Base-by-base conservation (phyloP, 2,888 invertebrate genomes). In the Coleophora flavipennella region DNA sequence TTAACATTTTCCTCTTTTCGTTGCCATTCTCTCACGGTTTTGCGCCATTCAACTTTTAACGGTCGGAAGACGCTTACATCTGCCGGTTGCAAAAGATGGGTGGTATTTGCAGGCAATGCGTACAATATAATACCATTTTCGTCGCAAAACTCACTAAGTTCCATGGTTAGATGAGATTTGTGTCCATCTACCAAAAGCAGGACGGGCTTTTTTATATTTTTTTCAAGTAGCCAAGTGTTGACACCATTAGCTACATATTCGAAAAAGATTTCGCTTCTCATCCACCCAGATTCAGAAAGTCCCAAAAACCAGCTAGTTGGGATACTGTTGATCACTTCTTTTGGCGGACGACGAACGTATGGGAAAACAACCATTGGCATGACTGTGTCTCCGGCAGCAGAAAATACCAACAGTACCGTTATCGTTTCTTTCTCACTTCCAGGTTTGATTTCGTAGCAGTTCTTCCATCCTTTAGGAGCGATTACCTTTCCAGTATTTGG, bases 351-450 rank as follows among this genome's bases (percentile, higher is more conserved):
- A 11, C 46, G 27, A 31, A n/a, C n/a, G n/a, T 52, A 53, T n/a
- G 51, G 57, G 37, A 57, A 60, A 27, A 51, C 48, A 8, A 55
- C 50, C 28, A 48, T 42, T 12, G 55, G 57, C 10, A 57, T 55
- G 35, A 49, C 50, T 11, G 51, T 33, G 35, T 45, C 33, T 11
- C 54, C 51, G 38, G 12, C 34, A 12, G 57, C 57, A 38, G 44
- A 25, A 35, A 57, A 51, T 11, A 40, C 39, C 9, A 57, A 36
- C 8, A 59, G 33, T 8, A 59, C 53, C 6, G 58, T 59, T 1
- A 57, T 26, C 14, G 41, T 50, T 12, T 53, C 52, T 45, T 57
- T 59, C 40, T 55, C 53, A 13, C 50, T 54, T 4, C 48, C 48
- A 32, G 38, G 36, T 37, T 53, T 51, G 13, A 56, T 43, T 9